Percentiles rank a stretch among this genome's conserved stretches.
phyloP scores from a whole-genome alignment of 2,888 invertebrate genomes.

The Alloplasta piceator region DNA sequence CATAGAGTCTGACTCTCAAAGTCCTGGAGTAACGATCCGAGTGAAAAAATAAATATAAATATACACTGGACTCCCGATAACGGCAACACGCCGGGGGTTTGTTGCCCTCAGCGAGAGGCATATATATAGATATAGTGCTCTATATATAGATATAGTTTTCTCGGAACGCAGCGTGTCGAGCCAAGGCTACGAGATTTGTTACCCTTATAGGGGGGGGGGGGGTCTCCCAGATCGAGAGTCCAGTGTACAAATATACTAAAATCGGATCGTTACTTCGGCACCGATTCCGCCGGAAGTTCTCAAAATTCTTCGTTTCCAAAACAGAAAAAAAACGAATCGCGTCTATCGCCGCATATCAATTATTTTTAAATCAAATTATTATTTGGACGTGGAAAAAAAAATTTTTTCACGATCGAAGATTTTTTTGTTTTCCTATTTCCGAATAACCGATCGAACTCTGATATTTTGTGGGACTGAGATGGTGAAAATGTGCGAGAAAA shows the following conservation, averaged over 20 bases:
- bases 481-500: slow-evolving; percentile 60
- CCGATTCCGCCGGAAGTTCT: slow-evolving; percentile 58
- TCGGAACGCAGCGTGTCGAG: no score
- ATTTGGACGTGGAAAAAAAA: background rate
- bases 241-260: no score
- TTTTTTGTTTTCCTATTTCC: slow-evolving; percentile 41
- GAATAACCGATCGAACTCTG: slow-evolving; percentile 45
- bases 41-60: slow-evolving; percentile 18
- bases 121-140: no score
- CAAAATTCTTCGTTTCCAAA: slow-evolving; percentile 53
- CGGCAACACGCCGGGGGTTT: no score
- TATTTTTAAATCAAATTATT: slow-evolving; percentile 14
- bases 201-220: no score
- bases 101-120: no score
- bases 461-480: slow-evolving; percentile 59
- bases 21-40: slow-evolving; percentile 77
- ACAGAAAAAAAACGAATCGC: background rate
- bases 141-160: no score
- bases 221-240: no score
- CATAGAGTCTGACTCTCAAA: slow-evolving; percentile 60
- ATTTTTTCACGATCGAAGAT: slow-evolving; percentile 35
- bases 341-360: background rate
- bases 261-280: slow-evolving; percentile 77
- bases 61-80: no score
- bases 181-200: no score